Percentiles rank a stretch among this genome's conserved stretches.
Evolutionary conservation across 2,797 vertebrate species (phyloP).

Genomic region (Chelidonichthys spinosus): DNA sequence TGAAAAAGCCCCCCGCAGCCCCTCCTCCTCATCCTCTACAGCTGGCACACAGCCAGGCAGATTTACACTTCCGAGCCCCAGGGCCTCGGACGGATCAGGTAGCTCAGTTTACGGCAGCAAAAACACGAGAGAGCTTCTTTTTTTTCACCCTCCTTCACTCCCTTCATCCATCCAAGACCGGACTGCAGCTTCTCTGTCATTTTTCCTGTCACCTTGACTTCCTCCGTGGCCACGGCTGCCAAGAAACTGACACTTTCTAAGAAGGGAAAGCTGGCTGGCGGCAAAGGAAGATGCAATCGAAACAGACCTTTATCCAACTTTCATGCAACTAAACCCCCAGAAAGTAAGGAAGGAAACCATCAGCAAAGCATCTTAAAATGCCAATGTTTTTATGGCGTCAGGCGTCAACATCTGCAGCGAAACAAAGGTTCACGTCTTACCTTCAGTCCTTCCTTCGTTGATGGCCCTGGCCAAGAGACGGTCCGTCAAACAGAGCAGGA

Average conservation of each 20-base stretch:
- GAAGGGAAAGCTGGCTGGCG: slow-evolving; percentile 17
- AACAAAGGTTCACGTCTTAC: slow-evolving; percentile 47
- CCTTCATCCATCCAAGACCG: slow-evolving; percentile 37
- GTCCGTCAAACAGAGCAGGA: slow-evolving; percentile 70
- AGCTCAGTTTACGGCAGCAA: slow-evolving; percentile 74
- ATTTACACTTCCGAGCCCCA: slow-evolving; percentile 85
- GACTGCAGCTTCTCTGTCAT: slow-evolving; percentile 56
- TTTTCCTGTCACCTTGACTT: slow-evolving; percentile 63
- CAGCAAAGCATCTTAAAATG: not conserved
- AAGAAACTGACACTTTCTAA: slow-evolving; percentile 40
- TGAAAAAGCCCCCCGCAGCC: slow-evolving; percentile 38
- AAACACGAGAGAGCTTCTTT: slow-evolving; percentile 64
- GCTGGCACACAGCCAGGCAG: slow-evolving; percentile 76
- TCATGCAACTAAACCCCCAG: slow-evolving; percentile 1
- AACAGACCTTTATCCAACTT: not conserved
- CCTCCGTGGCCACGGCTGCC: slow-evolving; percentile 19
- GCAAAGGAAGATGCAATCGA: not conserved
- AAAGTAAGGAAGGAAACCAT: not conserved
- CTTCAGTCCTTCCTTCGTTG: slow-evolving; percentile 66
- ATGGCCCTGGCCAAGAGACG: slow-evolving; percentile 46
- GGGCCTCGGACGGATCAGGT: slow-evolving; percentile 78
- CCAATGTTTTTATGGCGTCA: not conserved
- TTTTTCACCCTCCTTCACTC: slow-evolving; percentile 9
- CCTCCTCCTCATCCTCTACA: slow-evolving; percentile 44
- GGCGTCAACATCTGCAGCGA: not conserved